A percentile compares a stretch with the other conserved stretches of the same genome.
phyloP scores from a whole-genome alignment of 2,113 vertebrate species.

The Solenodon paradoxus region DNA sequence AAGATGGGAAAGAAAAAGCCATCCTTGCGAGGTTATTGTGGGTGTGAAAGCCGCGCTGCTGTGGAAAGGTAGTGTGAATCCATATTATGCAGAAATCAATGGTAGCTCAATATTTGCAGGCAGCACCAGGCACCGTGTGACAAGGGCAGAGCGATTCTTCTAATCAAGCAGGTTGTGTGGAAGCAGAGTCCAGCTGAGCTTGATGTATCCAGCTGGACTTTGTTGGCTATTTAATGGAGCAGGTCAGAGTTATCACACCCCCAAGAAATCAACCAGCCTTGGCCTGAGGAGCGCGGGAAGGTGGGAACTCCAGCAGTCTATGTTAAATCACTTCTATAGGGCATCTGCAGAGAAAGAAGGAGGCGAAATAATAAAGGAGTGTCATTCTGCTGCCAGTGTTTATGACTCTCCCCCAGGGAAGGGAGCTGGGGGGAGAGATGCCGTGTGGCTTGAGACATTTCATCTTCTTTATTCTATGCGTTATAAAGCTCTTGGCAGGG shows the following conservation, averaged over 20 bases:
- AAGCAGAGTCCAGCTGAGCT: conserved; percentile 80
- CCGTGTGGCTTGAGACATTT: conserved; percentile 5
- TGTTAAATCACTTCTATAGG: conserved; percentile 71
- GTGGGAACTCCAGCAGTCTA: conserved; percentile 66
- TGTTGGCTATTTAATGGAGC: conserved; percentile 80
- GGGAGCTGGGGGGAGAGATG: conserved; percentile 6
- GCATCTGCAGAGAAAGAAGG: conserved; percentile 63
- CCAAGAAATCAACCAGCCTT: conserved; percentile 74
- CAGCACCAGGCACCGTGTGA: conserved; percentile 45
- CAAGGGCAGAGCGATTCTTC: conserved; percentile 75
- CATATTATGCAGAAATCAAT: conserved; percentile 76
- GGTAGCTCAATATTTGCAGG: conserved; percentile 62
- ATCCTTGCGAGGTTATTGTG: conserved; percentile 68
- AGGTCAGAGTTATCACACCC: conserved; percentile 78
- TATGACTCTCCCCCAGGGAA: conserved; percentile 49
- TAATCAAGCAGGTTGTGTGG: conserved; percentile 74
- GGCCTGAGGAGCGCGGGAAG: conserved; percentile 59
- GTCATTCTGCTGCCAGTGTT: conserved; percentile 60
- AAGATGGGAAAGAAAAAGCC: neutral
- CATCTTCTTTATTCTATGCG: conserved; percentile 33
- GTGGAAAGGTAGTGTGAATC: conserved; percentile 73
- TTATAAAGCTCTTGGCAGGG: conserved; percentile 57
- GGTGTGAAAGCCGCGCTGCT: conserved; percentile 64
- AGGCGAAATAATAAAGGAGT: conserved; percentile 59
- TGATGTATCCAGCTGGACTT: conserved; percentile 78